Base-by-base conservation (phyloP, 2,113 vertebrate species). In the Bubalus kerabau region DNA sequence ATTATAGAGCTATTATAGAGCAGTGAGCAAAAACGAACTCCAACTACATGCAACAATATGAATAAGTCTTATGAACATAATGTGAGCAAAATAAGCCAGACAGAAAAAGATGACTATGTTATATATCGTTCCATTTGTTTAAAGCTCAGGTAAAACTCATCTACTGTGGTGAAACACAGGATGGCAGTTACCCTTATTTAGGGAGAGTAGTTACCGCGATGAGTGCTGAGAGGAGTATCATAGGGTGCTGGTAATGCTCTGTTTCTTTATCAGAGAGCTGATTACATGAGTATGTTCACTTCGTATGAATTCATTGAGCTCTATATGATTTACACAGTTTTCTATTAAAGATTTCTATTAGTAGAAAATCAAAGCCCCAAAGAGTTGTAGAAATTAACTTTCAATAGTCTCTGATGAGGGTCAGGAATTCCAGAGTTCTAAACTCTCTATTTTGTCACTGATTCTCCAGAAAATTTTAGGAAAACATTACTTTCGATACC, bases 391-490 rank as follows among this genome's bases (percentile, higher is more conserved):
- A 88, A 82, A 93, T 32, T 84, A 30, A 56, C 46, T 91, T 84
- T n/a, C 40, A 87, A 13, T 23, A 30, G 7, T 81, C 15, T 89
- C 30, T 91, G 64, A 93, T 2, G 46, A 36, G 28, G 28, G 57
- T 5, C 56, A 57, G 48, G 24, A 93, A 89, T 82, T 60, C 50
- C 64, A 85, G 54, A 23, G 21, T 43, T 95, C 87, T 87, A 62
- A 71, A 90, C 59, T 83, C 36, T n/a, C 40, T 94, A 19, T 54
- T 97, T 67, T 74, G 16, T 54, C n/a, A 85, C 50, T 86, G 59
- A 85, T 88, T 91, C 40, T 91, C 52, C 64, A 88, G 86, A 60
- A 36, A 87, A 48, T 85, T 95, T 97, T 92, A 81, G 56, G 62
- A 91, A 94, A 84, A 56, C 40, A 56, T 60, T 87, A 71, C n/a